Base-by-base conservation (phyloP, 2,888 invertebrate genomes). In the Agonopterix subpropinquella region DNA sequence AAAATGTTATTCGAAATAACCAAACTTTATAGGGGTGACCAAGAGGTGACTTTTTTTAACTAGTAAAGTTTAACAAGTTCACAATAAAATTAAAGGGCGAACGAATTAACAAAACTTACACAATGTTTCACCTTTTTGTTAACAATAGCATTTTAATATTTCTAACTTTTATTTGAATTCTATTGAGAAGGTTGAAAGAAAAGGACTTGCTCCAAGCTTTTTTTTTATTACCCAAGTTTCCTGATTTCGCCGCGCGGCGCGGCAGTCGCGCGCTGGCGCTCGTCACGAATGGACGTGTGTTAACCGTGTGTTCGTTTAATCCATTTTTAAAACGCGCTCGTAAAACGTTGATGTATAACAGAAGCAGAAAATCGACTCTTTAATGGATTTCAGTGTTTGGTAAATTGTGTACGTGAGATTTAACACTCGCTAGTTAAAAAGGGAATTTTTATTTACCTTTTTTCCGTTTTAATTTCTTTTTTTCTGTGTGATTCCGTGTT, bases 251-350 rank as follows among this genome's bases (percentile, higher is more conserved):
- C 49, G 45, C 55, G 55, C 59, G 59, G 59, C 56, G 53, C 53
- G 52, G 42, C 70, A 76, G 77, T 77, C 62, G 69, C 54, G 73
- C 70, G 56, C 56, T 50, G 54, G 53, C 67, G 70, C 69, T 73
- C 65, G 53, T 55, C 36, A 44, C 0, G 53, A 1, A 7, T 8
- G 41, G 39, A 36, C n/a, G 45, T 46, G 41, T 41, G 8, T 13
- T 10, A 11, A 0, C 11, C 1, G 41, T 2, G 39, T 11, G 7
- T 3, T 4, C 8, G 10, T 37, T 36, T n/a, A 10, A 8, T 42
- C 37, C 11, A 36, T 36, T 36, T 11, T 11, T 15, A 36, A 36
- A 10, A 9, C 11, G 8, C 37, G 36, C 13, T 45, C 45, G 45
- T 45, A 45, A 43, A 45, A 10, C 13, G 45, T 44, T 45, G 45